Base-by-base conservation (phyloP, 2,113 vertebrate species). In the Xiphophorus maculatus region DNA sequence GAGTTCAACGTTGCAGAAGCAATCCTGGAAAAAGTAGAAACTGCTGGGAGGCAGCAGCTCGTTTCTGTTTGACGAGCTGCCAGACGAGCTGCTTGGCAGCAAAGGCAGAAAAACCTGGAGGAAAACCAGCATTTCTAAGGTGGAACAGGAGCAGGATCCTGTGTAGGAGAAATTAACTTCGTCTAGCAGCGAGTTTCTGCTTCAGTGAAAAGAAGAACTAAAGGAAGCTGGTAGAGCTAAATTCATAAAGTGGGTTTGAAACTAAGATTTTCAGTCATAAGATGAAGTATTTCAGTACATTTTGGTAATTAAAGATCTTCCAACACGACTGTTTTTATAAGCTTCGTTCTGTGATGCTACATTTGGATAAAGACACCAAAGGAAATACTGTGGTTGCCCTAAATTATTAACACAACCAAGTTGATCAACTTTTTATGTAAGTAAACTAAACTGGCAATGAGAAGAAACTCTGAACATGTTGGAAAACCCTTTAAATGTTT, bases 11-110 rank as follows among this genome's bases (percentile, higher is more conserved):
- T 12, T 12, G 19, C 22, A 37, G 22, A 37, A 66, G 33, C 63
- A 25, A 35, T 22, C 37, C 4, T 40, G 9, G 28, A 65, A 33
- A 65, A 17, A 58, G 8, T 65, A 33, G 35, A 65, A 65, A 65
- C 35, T 25, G 33, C 64, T 40, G 10, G 1, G 25, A 66, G 33
- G 64, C 64, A 40, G 64, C 33, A 40, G 64, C 33, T 66, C 9
- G 6, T 37, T 66, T 66, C 9, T 66, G 33, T 66, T 40, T 66
- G 64, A 40, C 64, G 6, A 12, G 13, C 15, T 40, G 64, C 33
- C 64, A 66, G n/a, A 66, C 25, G 9, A 66, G 64, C 64, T 66
- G 64, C 33, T 40, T 66, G 64, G 64, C 64, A 64, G 63, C 30
- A 35, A 64, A 64, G 1, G 30, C 19, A 40, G 63, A 65, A 30